A percentile compares a stretch with the other conserved stretches of the same genome.
Evolutionary conservation across 2,113 vertebrate genomes (phyloP).

Genomic region (Eulemur rufifrons): DNA sequence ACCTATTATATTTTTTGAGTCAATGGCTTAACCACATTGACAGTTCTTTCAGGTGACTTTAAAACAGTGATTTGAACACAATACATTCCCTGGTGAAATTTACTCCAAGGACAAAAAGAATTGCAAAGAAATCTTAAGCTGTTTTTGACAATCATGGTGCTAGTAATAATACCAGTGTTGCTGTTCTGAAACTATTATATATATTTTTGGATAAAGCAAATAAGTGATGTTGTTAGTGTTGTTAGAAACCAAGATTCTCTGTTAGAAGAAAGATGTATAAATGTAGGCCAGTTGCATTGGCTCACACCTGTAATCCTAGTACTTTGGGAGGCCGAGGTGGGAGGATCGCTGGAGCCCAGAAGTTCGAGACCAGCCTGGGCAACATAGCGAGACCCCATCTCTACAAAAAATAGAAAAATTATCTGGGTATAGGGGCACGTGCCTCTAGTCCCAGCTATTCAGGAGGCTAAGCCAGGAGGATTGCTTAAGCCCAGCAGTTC

Average conservation of each 20-base stretch:
- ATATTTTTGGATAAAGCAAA: not conserved
- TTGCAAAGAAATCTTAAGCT: not conserved
- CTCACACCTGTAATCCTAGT: not conserved
- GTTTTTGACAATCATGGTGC: not conserved
- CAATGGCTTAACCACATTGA: not conserved
- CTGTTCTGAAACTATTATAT: not conserved
- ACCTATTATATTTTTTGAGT: not conserved
- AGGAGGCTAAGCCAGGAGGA: not conserved
- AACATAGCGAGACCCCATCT: not conserved
- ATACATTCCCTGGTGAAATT: not conserved
- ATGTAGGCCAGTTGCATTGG: not conserved
- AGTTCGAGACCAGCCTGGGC: not conserved
- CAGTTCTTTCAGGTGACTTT: not conserved
- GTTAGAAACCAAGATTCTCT: not conserved
- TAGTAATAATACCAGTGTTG: not conserved
- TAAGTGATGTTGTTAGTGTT: not conserved
- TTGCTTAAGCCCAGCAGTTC: not conserved
- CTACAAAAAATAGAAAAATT: not conserved
- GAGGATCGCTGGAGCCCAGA: not conserved
- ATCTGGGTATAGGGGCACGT: not conserved
- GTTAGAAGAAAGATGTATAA: not conserved
- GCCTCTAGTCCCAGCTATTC: not conserved
- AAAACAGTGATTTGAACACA: not conserved
- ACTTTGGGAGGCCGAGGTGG: not conserved
- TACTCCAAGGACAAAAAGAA: not conserved